Evolutionary conservation across 2,888 invertebrate species (phyloP), one percentile per base, ranked within the genome.

Genomic region (Exocentrus adspersus): DNA sequence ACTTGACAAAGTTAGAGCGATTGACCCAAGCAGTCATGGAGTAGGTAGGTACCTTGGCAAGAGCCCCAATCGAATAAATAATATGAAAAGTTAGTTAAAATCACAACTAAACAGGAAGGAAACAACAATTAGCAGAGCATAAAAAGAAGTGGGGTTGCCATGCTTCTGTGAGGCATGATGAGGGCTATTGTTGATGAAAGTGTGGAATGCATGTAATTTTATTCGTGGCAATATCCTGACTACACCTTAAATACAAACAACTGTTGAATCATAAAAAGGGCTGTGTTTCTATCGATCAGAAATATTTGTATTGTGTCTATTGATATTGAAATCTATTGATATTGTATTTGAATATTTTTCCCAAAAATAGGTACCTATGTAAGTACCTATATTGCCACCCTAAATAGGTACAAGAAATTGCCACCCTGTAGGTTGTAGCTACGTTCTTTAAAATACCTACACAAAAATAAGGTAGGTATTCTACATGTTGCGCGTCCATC

Each of bases 101-200:
- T 70, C 60, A 62, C 53, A 62, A 45, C 62, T 62, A 68, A 69
- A 75, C 82, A 81, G 83, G 83, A 83, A 83, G 82, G 82, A 83
- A 82, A 80, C 75, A 73, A 72, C 78, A 81, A 81, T 82, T 82
- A 82, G 78, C 81, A 77, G 80, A 81, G 80, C 65, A 68, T 58
- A 62, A 62, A 62, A 62, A 60, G 54, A 54, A 54, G 54, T 54
- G 54, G 54, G 54, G 54, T 54, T 45, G 54, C 43, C 54, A 54
- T 54, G 54, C 54, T 43, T 16, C 42, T 43, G 24, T 43, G n/a
- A n/a, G n/a, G 54, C 21, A 42, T 28, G 54, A 50, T 21, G 48
- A 42, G 24, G 43, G 41, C 43, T 16, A 54, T 54, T 42, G 54
- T 54, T 24, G 24, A 43, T 54, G 54, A 54, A 54, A 54, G 54